Conservation (phyloP, 2,797 vertebrate species). For the Dendrocincla tyrannina region DNA sequence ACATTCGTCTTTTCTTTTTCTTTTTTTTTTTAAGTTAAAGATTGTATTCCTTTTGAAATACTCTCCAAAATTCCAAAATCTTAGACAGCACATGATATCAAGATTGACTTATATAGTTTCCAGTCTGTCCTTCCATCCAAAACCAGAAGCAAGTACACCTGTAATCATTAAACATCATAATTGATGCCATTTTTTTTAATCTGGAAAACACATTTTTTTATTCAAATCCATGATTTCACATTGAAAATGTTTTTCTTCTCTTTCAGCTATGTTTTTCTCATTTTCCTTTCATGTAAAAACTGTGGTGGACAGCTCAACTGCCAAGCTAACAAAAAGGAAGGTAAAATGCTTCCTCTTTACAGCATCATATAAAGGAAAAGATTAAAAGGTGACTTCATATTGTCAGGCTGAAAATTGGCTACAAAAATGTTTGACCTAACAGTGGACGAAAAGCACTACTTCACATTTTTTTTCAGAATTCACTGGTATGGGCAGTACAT, state of each 20-base stretch:
- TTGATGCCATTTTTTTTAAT: not conserved
- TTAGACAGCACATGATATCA: not conserved
- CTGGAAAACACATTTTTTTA: not conserved
- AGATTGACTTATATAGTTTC: not conserved
- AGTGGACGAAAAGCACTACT: not conserved
- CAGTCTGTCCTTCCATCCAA: not conserved
- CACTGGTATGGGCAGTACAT: not conserved
- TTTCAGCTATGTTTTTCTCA: not conserved
- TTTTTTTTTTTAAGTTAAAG: not conserved
- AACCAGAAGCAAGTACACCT: not conserved
- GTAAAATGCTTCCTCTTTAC: not conserved
- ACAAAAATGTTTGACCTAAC: not conserved
- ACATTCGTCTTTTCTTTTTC: no score
- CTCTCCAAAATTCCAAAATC: not conserved
- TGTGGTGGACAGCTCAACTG: not conserved
- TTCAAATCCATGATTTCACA: not conserved
- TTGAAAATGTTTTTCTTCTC: not conserved
- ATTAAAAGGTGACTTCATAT: not conserved
- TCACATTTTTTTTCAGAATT: not conserved
- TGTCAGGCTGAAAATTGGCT: not conserved
- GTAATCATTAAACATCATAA: not conserved
- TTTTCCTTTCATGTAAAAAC: not conserved
- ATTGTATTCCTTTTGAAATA: not conserved
- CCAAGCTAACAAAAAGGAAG: not conserved
- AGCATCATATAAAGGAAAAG: not conserved